Conservation (phyloP, 2,113 vertebrate genomes). For the Pollachius pollachius region DNA sequence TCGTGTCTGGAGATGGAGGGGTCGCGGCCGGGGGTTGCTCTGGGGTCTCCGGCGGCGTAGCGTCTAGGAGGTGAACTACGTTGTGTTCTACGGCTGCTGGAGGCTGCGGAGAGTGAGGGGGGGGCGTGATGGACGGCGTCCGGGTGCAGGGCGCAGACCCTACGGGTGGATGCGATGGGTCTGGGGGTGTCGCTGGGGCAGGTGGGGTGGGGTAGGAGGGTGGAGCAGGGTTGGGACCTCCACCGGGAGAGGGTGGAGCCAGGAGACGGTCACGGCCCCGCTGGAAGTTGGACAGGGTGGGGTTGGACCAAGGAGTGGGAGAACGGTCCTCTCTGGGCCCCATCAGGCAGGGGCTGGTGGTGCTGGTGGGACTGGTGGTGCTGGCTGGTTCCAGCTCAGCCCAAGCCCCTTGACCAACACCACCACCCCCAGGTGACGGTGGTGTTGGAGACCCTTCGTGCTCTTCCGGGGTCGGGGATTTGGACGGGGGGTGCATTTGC, state of each 20-base stretch:
- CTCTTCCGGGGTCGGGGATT: not conserved
- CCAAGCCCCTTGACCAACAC: too few species aligned
- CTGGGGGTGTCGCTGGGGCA: slow-evolving; percentile 24
- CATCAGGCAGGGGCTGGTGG: not conserved
- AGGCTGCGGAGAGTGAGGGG: slow-evolving; percentile 39
- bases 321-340: not conserved
- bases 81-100: slow-evolving; percentile 31
- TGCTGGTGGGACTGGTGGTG: not conserved
- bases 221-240: slow-evolving; percentile 11
- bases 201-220: slow-evolving; percentile 38
- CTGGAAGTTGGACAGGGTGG: not conserved
- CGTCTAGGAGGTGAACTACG: slow-evolving; percentile 29
- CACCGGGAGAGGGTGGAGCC: slow-evolving; percentile 39
- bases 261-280: slow-evolving; percentile 8
- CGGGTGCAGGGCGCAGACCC: slow-evolving; percentile 10
- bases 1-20: slow-evolving; percentile 3
- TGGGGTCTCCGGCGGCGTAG: slow-evolving; percentile 19
- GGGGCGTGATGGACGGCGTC: slow-evolving; percentile 15
- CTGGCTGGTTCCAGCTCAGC: not conserved
- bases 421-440: too few species aligned
- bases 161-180: slow-evolving; percentile 12
- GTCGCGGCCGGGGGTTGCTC: not conserved
- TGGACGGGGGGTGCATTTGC: not conserved
- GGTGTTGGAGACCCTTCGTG: not conserved
- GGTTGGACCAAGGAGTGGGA: not conserved